These are phyloP conservation scores for Peromyscus melanophrys DNA, from an alignment of 2,797 vertebrate species.

Conservation along the genomic window DNA sequence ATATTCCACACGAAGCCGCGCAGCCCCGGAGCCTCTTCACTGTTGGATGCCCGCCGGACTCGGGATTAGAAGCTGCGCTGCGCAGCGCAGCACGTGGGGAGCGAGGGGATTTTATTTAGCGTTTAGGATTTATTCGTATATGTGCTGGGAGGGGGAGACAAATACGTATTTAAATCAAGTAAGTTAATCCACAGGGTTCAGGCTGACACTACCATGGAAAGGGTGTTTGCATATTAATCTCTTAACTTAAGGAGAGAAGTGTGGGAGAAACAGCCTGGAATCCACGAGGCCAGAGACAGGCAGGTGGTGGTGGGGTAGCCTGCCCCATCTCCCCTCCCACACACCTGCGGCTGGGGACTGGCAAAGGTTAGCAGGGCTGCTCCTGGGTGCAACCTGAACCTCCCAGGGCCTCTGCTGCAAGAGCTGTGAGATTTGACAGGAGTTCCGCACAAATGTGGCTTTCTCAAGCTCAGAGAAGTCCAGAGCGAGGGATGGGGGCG, in stretches of 20 bases:
- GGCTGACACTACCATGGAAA: constrained; percentile 76
- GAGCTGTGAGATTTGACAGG: neutral
- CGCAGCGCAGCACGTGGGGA: constrained; percentile 49
- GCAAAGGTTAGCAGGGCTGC: neutral
- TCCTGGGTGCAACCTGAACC: neutral
- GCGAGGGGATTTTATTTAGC: constrained; percentile 84
- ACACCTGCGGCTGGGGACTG: neutral
- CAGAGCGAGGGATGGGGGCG: neutral
- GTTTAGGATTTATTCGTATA: constrained; percentile 74
- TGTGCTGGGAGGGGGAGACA: neutral
- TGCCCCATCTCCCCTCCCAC: no score
- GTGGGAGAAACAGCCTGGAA: constrained; percentile 18
- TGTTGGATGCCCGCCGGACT: constrained; percentile 85
- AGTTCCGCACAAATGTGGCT: neutral
- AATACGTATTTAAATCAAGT: constrained; percentile 86
- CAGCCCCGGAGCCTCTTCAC: constrained; percentile 81
- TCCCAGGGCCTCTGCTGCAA: neutral
- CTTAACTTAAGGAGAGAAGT: neutral
- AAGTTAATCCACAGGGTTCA: constrained; percentile 85
- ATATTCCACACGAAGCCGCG: constrained; percentile 85
- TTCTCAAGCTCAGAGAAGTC: neutral
- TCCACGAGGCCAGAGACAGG: neutral
- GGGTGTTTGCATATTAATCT: constrained; percentile 81
- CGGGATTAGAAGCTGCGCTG: constrained; percentile 82
- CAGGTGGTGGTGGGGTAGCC: neutral